A percentile compares a stretch with the other conserved stretches of the same genome.
Evolutionary conservation across 2,888 invertebrate species (phyloP).

Genomic region (Zygogramma bicolorata): DNA sequence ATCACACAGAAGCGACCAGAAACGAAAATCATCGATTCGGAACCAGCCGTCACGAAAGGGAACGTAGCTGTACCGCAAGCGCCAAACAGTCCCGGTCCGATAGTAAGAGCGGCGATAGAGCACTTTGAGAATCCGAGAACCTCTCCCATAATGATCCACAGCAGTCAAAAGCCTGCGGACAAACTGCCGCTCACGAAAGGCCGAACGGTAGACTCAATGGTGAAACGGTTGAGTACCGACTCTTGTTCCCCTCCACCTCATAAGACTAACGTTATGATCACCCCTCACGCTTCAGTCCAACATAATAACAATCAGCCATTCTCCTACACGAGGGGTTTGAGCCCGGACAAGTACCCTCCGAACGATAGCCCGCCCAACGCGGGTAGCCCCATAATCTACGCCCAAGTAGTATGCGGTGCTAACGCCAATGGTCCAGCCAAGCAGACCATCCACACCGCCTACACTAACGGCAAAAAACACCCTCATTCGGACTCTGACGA

Average conservation of each 20-base stretch:
- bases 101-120: conserved; percentile 69
- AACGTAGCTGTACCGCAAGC: conserved; percentile 50
- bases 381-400: conserved; percentile 77
- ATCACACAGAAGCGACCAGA: conserved; percentile 35
- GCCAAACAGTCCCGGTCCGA: conserved; percentile 57
- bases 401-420: conserved; percentile 76
- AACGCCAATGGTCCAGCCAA: conserved; percentile 60
- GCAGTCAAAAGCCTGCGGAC: conserved; percentile 78
- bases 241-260: conserved; percentile 76
- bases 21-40: conserved; percentile 27
- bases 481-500: conserved; percentile 82
- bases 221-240: conserved; percentile 80
- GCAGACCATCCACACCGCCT: conserved; percentile 70
- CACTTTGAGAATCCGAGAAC: conserved; percentile 66
- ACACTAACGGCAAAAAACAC: conserved; percentile 66
- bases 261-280: conserved; percentile 70
- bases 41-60: conserved; percentile 15
- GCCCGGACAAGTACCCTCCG: conserved; percentile 62
- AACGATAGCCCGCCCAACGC: conserved; percentile 60
- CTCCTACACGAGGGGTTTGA: conserved; percentile 78
- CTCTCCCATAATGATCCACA: conserved; percentile 75
- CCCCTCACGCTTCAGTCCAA: conserved; percentile 72
- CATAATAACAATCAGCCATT: conserved; percentile 84
- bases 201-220: conserved; percentile 81
- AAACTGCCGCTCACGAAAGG: conserved; percentile 79